These are phyloP conservation scores for Spea bombifrons DNA, from an alignment of 2,113 vertebrate genomes.

Conservation along the genomic window DNA sequence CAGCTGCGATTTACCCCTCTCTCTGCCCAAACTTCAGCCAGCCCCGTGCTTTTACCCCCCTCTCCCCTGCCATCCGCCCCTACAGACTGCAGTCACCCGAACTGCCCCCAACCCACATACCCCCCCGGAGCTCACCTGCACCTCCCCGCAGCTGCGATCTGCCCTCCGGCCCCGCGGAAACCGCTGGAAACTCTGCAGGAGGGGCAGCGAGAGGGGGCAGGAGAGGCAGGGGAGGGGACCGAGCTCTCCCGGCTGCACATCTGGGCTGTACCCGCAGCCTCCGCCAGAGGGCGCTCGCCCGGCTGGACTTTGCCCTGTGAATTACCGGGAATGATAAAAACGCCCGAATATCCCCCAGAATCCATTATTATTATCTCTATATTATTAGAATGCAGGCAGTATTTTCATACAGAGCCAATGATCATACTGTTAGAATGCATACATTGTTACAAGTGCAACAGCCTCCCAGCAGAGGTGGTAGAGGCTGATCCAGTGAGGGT, in stretches of 20 bases:
- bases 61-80: constrained; percentile 1
- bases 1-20: no score
- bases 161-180: not conserved
- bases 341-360: no score
- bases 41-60: not conserved
- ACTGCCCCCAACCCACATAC: not conserved
- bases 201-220: constrained; percentile 49
- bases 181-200: constrained; percentile 54
- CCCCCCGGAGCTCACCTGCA: constrained; percentile 47
- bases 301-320: not conserved
- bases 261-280: not conserved
- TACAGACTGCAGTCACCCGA: not conserved
- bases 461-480: no score
- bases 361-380: no score
- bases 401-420: no score
- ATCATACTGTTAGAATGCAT: no score
- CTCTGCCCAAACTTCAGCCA: no score
- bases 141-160: not conserved
- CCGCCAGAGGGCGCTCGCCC: constrained; percentile 25
- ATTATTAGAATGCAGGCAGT: no score
- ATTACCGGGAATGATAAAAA: no score
- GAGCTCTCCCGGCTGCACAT: constrained; percentile 34
- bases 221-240: constrained; percentile 46
- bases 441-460: no score
- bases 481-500: no score